These are phyloP conservation scores for Dryobates pubescens DNA, from an alignment of 2,797 vertebrate genomes.

Conservation along the genomic window DNA sequence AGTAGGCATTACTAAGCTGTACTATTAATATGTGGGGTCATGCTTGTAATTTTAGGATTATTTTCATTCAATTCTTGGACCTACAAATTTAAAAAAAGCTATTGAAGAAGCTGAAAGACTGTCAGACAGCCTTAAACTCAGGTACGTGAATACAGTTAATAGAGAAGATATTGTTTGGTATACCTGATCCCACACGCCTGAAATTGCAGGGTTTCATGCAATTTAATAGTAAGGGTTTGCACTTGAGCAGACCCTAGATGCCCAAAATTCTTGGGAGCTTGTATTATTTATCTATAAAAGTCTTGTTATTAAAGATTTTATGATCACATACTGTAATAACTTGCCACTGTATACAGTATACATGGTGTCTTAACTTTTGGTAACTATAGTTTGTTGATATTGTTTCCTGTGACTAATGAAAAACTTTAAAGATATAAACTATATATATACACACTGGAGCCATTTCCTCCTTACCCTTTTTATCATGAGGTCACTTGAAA, in stretches of 20 bases:
- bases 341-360: background rate
- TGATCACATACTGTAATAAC: background rate
- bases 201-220: background rate
- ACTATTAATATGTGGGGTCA: background rate
- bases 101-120: conserved; percentile 98
- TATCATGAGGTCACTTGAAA: background rate
- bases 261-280: background rate
- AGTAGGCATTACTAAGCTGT: background rate
- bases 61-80: conserved; percentile 90
- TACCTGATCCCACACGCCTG: background rate
- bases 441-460: background rate
- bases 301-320: background rate
- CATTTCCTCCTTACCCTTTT: background rate
- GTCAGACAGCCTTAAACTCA: conserved; percentile 96
- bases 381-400: background rate
- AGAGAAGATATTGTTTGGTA: background rate
- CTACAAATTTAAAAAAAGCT: conserved; percentile 92
- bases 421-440: background rate
- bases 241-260: background rate
- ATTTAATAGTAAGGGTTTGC: background rate
- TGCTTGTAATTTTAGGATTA: conserved; percentile 85
- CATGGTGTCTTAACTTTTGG: background rate
- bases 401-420: background rate
- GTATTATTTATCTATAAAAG: background rate
- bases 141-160: conserved; percentile 76